These are phyloP conservation scores for Pollicipes pollicipes DNA, from an alignment of 1,140 invertebrate genomes.

Conservation along the genomic window DNA sequence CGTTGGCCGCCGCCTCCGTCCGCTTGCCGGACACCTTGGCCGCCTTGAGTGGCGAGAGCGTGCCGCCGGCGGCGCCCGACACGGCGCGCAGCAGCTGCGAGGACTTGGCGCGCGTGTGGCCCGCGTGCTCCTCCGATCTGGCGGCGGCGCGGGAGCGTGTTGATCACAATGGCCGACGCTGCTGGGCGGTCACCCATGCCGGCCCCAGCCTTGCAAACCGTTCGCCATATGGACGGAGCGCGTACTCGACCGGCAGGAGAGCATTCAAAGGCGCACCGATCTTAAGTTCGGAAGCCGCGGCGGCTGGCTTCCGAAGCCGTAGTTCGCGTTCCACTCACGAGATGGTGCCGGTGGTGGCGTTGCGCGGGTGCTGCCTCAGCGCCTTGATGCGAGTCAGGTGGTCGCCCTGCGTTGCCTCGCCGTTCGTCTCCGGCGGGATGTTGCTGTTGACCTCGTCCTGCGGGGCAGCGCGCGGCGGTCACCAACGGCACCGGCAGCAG, in stretches of 20 bases:
- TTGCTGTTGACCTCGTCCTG: slow-evolving; percentile 24
- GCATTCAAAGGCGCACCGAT: too few species aligned
- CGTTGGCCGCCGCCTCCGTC: neutral
- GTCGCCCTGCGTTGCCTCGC: slow-evolving; percentile 45
- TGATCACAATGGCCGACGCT: too few species aligned
- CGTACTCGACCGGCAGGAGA: too few species aligned
- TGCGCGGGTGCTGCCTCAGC: slow-evolving; percentile 35
- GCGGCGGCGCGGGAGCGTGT: too few species aligned
- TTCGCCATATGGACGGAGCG: too few species aligned
- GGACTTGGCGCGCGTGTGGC: neutral
- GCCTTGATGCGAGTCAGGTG: slow-evolving; percentile 59
- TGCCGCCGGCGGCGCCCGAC: neutral
- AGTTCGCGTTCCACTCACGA: neutral
- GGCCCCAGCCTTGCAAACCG: too few species aligned
- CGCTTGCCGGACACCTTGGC: neutral
- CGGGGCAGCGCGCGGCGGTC: neutral
- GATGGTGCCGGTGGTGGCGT: slow-evolving; percentile 26
- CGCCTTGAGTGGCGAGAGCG: neutral
- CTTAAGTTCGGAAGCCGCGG: too few species aligned
- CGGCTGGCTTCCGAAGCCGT: too few species aligned
- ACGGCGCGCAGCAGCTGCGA: neutral
- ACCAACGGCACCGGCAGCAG: too few species aligned
- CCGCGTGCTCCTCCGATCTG: neutral
- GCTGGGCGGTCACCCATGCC: too few species aligned
- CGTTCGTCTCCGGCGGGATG: slow-evolving; percentile 14